These are phyloP conservation scores for Apis dorsata DNA, from an alignment of 1,140 invertebrate species.

Conservation along the genomic window DNA sequence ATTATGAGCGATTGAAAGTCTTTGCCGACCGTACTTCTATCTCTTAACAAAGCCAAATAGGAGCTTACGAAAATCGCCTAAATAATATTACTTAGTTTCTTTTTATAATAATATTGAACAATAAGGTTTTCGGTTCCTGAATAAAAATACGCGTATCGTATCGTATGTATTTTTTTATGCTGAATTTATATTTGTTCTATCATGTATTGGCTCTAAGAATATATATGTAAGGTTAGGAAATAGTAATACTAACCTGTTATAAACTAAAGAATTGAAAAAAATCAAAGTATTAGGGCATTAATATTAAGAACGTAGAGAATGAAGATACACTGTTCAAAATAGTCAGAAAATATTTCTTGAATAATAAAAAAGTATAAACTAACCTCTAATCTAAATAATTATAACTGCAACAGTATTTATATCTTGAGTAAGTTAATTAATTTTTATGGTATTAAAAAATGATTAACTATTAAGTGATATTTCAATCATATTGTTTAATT, in stretches of 20 bases:
- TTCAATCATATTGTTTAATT: not conserved
- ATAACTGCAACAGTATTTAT: not conserved
- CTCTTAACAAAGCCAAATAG: conserved; percentile 51
- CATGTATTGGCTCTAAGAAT: not conserved
- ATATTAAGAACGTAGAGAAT: not conserved
- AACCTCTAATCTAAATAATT: not conserved
- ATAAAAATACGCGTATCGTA: conserved; percentile 26
- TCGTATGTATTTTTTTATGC: conserved; percentile 23
- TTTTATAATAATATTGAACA: conserved; percentile 47
- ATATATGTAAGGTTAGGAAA: not conserved
- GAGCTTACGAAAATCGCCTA: conserved; percentile 40
- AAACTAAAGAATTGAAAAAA: not conserved
- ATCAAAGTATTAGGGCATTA: conserved; percentile 5
- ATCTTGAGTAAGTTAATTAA: not conserved
- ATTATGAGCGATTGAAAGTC: conserved; percentile 15
- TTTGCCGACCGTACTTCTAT: conserved; percentile 44
- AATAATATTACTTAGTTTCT: conserved; percentile 26
- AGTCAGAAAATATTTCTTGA: not conserved
- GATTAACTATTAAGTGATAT: not conserved
- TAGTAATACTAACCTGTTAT: not conserved
- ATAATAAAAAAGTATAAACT: not conserved
- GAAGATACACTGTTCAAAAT: not conserved
- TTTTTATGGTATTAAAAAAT: not conserved
- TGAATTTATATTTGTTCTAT: conserved; percentile 7
- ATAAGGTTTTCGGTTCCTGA: conserved; percentile 47